Evolutionary conservation across 1,140 invertebrate species (phyloP), one percentile per base, ranked within the genome.

Genomic region (Heterodera schachtii): DNA sequence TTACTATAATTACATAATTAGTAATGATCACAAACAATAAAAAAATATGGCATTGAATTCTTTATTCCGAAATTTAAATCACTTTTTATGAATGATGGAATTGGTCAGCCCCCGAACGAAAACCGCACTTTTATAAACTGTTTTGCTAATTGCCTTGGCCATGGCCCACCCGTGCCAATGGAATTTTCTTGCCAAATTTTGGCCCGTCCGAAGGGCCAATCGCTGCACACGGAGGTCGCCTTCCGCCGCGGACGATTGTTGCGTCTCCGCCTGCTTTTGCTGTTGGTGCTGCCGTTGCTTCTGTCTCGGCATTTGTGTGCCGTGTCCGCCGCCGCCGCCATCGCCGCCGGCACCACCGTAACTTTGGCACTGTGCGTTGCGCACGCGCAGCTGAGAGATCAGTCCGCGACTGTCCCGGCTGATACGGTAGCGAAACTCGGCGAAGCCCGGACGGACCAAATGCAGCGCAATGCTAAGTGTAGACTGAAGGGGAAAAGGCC

Each of bases 311-410:
- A 2, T 70, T 9, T 11, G 74, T 47, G 67, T 43, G 75, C 75
- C n/a, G 69, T 31, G 8, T 69, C 67, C 67, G 57, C 57, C 16
- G 16, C 2, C 16, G 57, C 19, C 4, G 13, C 57, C 21, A 46
- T 74, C 69, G 2, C 67, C 77, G 16, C 60, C 80, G 74, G 75
- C 16, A 16, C 9, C 52, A 52, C 87, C 79, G 67, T 89, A 89
- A 60, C 82, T 88, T 83, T 89, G 87, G 71, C 88, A 89, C 47
- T 90, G 89, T 75, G 90, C 86, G 75, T 89, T 90, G 52, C 83
- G 73, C 21, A 88, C 86, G 67, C 84, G 84, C 2, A 89, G 81
- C 66, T 79, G 80, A 19, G 83, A 49, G 19, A 87, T 69, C 69
- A 86, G 71, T 19, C 81, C 83, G n/a, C 82, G 74, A 43, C 81